Evolutionary conservation across 1,140 invertebrate species (phyloP), one percentile per base, ranked within the genome.

Genomic region (Pomacea maculata): DNA sequence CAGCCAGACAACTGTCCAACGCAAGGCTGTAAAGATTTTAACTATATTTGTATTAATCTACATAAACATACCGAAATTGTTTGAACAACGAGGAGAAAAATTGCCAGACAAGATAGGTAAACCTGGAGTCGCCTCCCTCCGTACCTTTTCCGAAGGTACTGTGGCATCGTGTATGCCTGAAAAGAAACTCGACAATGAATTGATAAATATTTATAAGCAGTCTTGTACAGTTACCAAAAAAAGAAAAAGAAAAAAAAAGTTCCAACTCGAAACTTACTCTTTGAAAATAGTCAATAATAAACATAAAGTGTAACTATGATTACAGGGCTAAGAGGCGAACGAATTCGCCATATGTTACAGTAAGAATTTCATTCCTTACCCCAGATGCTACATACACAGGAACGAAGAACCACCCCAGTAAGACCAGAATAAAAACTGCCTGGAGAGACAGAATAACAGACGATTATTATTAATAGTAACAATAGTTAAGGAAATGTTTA

Each of bases 91-190:
- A 82, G 76, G 10, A 82, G 74, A 25, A 82, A 82, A 29, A 82
- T 82, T 29, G 93, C 92, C 17, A 94, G 87, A 57, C 92, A 87
- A 17, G 93, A 92, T 21, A 94, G 88, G 83, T 93, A 94, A 19
- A 93, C 89, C 63, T 92, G 86, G 63, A 94, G 93, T 78, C 93
- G 85, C 79, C 92, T 88, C n/a, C 93, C 93, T 19, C 93, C 93
- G 86, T 94, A 94, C 70, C 93, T 84, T 79, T 93, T 93, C 75
- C 90, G 89, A 55, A 94, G 86, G 86, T 93, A 94, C 83, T 93
- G 93, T 11, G 93, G 93, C 91, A 94, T 92, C 12, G 93, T 94
- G 85, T 90, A 93, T n/a, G 93, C 91, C 92, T 92, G 78, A 0
- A 75, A 67, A 74, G 21, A 64, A 61, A 64, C 19, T 34, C 68